Evolutionary conservation across 2,888 invertebrate genomes (phyloP), one percentile per base, ranked within the genome.

Genomic region (Agonum fuliginosum): DNA sequence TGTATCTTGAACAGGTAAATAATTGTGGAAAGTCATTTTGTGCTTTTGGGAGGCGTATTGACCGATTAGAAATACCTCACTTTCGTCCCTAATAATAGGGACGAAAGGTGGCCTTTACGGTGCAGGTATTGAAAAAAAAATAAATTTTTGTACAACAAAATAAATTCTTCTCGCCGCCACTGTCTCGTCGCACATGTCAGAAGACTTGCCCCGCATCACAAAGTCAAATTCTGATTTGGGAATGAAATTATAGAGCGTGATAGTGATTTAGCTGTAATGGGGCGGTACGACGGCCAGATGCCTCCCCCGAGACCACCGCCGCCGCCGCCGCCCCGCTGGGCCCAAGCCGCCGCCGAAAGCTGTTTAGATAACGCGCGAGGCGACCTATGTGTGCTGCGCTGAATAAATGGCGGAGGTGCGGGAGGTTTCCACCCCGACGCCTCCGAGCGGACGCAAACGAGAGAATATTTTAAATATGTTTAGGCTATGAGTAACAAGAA

Each of bases 201-300:
- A 3, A 30, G 30, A 12, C 19, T 17, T 3, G 2, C 86, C 86
- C 85, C 85, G 84, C 86, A 86, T 86, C 86, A 86, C 82, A 84
- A 84, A 86, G 86, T 86, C 86, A 86, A 84, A 82, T 82, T 85
- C 84, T 84, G 84, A 80, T 84, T 85, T 84, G 83, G 84, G 76
- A 77, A 77, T 77, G 69, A 70, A 77, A 77, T 77, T 77, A 77
- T 77, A 70, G 22, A 77, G 69, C 24, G 76, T 70, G 54, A 24
- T 70, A 70, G 70, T 77, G 76, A 69, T 70, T 77, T 75, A 75
- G 51, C 43, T 27, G 76, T 70, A 77, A 77, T 77, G 76, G 58
- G 48, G 69, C 79, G 43, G 46, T 17, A 62, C 58, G 58, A 30
- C 27, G 70, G 74, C 74, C 74, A 37, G 78, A 76, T 79, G 78